Conservation (phyloP, 2,797 vertebrate genomes). For the Tragopan temminckii region DNA sequence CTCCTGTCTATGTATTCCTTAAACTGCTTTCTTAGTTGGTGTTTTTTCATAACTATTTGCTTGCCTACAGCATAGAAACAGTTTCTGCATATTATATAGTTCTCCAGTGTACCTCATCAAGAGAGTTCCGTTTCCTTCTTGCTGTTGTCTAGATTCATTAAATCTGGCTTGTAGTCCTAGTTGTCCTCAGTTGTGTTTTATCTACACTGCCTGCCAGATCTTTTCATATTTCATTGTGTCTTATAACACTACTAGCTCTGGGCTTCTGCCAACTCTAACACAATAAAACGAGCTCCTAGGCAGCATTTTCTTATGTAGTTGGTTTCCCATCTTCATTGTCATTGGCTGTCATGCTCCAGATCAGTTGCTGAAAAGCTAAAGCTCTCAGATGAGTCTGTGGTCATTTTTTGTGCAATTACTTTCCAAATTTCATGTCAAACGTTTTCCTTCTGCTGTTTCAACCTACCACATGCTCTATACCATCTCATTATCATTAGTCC, state of each 20-base stretch:
- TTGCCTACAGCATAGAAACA: neutral
- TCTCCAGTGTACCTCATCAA: neutral
- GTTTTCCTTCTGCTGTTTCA: neutral
- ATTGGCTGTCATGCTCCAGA: neutral
- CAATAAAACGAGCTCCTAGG: neutral
- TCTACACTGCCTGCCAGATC: neutral
- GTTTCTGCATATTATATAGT: neutral
- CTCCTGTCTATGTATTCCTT: neutral
- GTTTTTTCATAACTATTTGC: neutral
- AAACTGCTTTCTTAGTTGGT: neutral
- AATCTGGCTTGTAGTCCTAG: neutral
- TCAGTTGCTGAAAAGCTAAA: neutral
- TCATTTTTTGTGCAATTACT: neutral
- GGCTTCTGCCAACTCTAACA: constrained; percentile 14
- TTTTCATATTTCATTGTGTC: neutral
- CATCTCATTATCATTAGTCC: neutral
- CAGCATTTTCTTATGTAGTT: neutral
- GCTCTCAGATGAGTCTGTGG: neutral
- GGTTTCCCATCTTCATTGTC: neutral
- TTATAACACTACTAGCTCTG: neutral
- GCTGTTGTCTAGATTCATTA: neutral
- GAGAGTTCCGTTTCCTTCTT: neutral
- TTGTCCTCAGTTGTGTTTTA: neutral
- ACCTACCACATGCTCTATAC: neutral
- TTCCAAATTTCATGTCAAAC: neutral